Conservation (phyloP, 2,888 invertebrate genomes). For the Mellilla xanthometata region DNA sequence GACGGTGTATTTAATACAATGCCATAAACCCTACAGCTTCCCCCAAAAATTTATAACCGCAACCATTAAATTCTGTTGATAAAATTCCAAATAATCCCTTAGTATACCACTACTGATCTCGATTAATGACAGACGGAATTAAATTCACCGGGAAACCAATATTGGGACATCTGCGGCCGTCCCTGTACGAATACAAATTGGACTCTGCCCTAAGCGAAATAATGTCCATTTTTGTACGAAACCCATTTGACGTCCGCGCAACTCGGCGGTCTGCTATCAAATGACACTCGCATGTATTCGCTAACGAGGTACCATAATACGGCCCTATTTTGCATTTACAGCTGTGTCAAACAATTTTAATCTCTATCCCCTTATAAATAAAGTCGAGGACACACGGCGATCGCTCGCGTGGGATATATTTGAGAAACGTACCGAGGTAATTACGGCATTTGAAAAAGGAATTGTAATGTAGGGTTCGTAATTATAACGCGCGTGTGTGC, state of each 20-base stretch:
- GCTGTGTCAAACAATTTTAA: conserved; percentile 41
- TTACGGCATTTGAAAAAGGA: conserved; percentile 65
- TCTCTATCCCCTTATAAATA: conserved; percentile 39
- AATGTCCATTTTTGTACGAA: conserved; percentile 47
- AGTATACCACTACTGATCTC: conserved; percentile 59
- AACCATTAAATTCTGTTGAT: conserved; percentile 57
- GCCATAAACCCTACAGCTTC: conserved; percentile 25
- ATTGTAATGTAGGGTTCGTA: conserved; percentile 59
- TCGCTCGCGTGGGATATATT: conserved; percentile 43
- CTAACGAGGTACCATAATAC: conserved; percentile 67
- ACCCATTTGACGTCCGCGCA: conserved; percentile 38
- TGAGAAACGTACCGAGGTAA: conserved; percentile 52
- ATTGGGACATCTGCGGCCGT: conserved; percentile 59
- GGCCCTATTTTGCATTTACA: conserved; percentile 50
- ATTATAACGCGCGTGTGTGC: conserved; percentile 46
- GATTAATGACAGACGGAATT: conserved; percentile 75
- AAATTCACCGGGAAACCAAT: conserved; percentile 67
- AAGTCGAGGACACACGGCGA: conserved; percentile 25
- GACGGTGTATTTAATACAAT: conserved; percentile 11
- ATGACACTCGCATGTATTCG: conserved; percentile 69
- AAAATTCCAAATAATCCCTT: conserved; percentile 69
- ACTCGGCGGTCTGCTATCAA: conserved; percentile 60
- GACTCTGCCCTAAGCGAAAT: conserved; percentile 38
- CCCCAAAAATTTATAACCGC: conserved; percentile 32
- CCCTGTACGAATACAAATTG: conserved; percentile 40